Base-by-base conservation (phyloP, 2,113 vertebrate species). In the Lycaon pictus region DNA sequence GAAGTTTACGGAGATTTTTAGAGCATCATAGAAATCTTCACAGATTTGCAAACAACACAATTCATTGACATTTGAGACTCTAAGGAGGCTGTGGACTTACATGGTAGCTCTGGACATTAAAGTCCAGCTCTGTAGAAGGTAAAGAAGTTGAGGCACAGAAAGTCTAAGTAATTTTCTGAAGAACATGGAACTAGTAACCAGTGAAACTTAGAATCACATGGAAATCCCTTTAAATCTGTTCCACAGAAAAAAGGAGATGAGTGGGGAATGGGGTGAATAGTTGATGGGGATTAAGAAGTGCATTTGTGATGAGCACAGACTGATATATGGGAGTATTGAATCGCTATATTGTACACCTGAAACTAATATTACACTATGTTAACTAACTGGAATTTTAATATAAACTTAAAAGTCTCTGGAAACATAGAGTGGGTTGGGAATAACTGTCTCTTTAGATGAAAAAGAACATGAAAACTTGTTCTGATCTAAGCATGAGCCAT, bases 381-480 rank as follows among this genome's bases (percentile, higher is more conserved):
- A 76, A 76, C 72, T 27, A 76, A 48, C 72, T 76, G 72, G 43
- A 76, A 76, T 76, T 48, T 51, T 25, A 51, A 51, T 29, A 76
- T 51, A 76, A 51, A 51, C 74, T 76, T 72, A 71, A 81, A 94
- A 81, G 84, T 62, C 29, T 96, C 92, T 89, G 55, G 62, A 69
- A 96, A 94, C 90, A 86, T 3, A 63, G 51, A 96, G 88, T 87
- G 35, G 56, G 51, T 51, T 96, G 89, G 71, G 97, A 96, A 94
- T 91, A 95, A 93, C 92, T 96, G 96, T 96, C 85, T 96, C 97
- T 97, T 95, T 97, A 97, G 96, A 96, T 96, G 85, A 96, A 97
- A 96, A 43, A 91, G 82, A 92, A 92, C 81, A 93, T 95, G 93
- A 96, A 97, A 97, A 96, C 35, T 56, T 94, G 43, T 65, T 97